These are phyloP conservation scores for Styela plicata DNA, from an alignment of 23 tunicate genomes.

Conservation along the genomic window DNA sequence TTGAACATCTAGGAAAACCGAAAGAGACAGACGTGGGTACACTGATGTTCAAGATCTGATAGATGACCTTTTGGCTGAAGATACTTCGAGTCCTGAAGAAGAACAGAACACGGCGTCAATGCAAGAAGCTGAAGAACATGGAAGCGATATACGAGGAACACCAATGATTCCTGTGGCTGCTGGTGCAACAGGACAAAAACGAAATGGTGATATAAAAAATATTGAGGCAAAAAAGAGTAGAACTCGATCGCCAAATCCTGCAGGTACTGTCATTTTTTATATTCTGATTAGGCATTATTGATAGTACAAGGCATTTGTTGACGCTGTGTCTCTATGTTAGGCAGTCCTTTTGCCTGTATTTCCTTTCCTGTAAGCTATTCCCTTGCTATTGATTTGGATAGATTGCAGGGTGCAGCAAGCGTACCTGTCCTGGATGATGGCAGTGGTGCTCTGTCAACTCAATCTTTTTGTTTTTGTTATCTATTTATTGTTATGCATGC, in stretches of 20 bases:
- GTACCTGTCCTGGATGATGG: no score
- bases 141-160: background rate
- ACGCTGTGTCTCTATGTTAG: no score
- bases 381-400: no score
- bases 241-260: constrained; percentile 11
- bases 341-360: no score
- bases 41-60: background rate
- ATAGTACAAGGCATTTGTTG: no score
- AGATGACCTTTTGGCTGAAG: background rate
- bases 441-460: no score
- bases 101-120: background rate
- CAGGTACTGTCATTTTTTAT: no score
- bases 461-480: no score
- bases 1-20: background rate
- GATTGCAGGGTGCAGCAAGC: no score
- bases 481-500: no score
- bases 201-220: background rate
- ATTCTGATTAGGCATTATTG: no score
- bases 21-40: background rate
- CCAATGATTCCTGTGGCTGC: background rate
- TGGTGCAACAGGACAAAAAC: constrained; percentile 8
- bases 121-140: constrained; percentile 12
- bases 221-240: constrained; percentile 10
- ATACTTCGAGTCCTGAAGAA: background rate
- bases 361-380: no score